Evolutionary conservation across 1,140 invertebrate species (phyloP).

Genomic region (Aphis craccivora): DNA sequence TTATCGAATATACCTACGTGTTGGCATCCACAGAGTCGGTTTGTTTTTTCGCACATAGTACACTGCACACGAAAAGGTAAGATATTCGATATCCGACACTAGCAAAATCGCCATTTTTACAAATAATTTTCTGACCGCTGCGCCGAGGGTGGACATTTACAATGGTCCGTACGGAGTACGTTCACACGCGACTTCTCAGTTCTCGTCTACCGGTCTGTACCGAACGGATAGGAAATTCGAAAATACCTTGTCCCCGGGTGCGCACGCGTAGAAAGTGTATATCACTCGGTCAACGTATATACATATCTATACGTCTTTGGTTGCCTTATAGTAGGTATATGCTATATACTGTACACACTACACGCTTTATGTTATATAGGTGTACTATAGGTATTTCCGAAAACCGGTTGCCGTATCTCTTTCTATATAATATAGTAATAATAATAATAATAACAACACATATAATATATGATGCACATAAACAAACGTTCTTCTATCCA

Average conservation of each 20-base stretch:
- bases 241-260: conserved; percentile 20
- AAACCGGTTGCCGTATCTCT: conserved; percentile 32
- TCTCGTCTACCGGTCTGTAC: not conserved
- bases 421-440: not conserved
- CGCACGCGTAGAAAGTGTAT: conserved; percentile 38
- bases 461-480: conserved; percentile 8
- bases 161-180: not conserved
- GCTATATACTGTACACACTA: not conserved
- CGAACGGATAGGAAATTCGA: not conserved
- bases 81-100: not conserved
- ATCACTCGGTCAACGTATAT: not conserved
- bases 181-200: not conserved
- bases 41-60: not conserved
- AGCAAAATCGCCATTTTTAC: not conserved
- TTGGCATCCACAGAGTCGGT: not conserved
- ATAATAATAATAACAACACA: not conserved
- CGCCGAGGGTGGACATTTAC: not conserved
- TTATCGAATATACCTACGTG: not conserved
- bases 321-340: not conserved
- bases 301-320: not conserved
- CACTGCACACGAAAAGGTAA: not conserved
- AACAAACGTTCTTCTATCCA: conserved; percentile 32
- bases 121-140: not conserved
- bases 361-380: not conserved
- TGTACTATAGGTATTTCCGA: conserved; percentile 1